Evolutionary conservation across 2,113 vertebrate genomes (phyloP).

Genomic region (Odobenus rosmarus): DNA sequence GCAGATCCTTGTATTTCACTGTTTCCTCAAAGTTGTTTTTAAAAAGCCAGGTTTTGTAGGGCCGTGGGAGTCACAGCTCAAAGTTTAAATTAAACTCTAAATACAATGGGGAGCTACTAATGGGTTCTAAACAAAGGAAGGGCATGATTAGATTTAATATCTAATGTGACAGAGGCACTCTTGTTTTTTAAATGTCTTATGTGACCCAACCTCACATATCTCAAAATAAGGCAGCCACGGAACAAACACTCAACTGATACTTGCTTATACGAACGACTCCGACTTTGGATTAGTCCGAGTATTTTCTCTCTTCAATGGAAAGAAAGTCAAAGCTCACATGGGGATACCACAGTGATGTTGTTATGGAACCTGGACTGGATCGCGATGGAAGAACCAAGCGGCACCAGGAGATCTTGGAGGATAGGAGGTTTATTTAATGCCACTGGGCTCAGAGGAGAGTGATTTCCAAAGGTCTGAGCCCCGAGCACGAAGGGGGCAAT

Average conservation of each 20-base stretch:
- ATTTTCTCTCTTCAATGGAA: neutral
- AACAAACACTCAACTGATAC: neutral
- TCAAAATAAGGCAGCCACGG: neutral
- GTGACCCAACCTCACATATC: neutral
- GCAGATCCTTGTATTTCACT: neutral
- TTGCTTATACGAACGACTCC: neutral
- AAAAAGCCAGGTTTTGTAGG: neutral
- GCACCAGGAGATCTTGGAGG: no score
- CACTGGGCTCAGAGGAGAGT: no score
- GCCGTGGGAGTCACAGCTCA: neutral
- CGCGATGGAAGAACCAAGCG: no score
- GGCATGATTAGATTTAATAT: neutral
- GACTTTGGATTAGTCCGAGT: neutral
- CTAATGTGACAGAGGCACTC: neutral
- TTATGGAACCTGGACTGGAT: no score
- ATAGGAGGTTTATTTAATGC: no score
- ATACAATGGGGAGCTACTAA: neutral
- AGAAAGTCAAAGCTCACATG: neutral
- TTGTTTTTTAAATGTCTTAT: neutral
- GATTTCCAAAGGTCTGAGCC: no score
- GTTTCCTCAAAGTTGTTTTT: neutral
- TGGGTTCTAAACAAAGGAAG: neutral
- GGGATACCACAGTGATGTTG: neutral
- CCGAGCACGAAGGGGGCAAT: no score
- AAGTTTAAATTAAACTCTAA: neutral